Base-by-base conservation (phyloP, 2,888 invertebrate species). In the Galerucella calmariensis region DNA sequence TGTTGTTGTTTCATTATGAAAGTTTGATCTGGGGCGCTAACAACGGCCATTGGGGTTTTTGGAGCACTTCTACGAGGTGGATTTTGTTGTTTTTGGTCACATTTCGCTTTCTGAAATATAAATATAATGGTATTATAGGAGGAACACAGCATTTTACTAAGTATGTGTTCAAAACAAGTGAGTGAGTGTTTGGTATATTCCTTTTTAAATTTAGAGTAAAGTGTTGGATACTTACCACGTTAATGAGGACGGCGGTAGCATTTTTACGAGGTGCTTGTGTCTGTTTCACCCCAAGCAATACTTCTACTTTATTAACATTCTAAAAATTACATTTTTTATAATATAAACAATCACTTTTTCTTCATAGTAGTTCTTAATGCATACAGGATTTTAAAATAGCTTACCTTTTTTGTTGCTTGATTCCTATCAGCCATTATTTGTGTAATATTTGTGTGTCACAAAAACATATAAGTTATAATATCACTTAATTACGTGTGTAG, bases 191-290 rank as follows among this genome's bases (percentile, higher is more conserved):
- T 46, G 46, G 10, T 46, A 9, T 11, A 46, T 8, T 1, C 8
- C 11, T 46, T 46, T 11, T 46, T 46, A 46, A 46, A 46, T 46
- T 46, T 46, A 46, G 11, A 12, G 46, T 10, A 12, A 35, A 35
- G 5, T 46, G 9, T 61, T 61, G 16, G 44, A 63, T 44, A 46
- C 63, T 63, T 46, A 63, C 63, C 44, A 63, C 46, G n/a, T 63
- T 44, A 16, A 46, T 9, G 11, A 46, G 24, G 12, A 46, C 46
- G 4, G 46, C 46, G 27, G 61, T 9, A 35, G 10, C 16, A 44
- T 63, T 63, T 63, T 14, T 27, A 61, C 12, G 24, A 0, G 6
- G 44, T 9, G 63, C 9, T 63, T 20, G 10, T 9, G 20, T 8
- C 27, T 63, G 63, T 63, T 63, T 41, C 0, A 63, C 44, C 11